phyloP scores from a whole-genome alignment of 2,888 invertebrate genomes.

The Nephrotoma appendiculata region DNA sequence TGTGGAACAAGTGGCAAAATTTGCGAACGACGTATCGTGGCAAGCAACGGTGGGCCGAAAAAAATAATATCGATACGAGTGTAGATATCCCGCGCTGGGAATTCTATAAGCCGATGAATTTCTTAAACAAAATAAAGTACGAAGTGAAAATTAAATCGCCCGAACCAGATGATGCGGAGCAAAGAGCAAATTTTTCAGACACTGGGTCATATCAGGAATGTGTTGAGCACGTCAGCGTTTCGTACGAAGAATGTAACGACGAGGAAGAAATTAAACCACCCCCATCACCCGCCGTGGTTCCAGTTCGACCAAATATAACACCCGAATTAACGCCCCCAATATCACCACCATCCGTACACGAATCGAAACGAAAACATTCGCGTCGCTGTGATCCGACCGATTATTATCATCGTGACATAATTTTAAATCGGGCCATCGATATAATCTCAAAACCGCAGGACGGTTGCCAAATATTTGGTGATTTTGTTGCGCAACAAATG shows the following conservation, averaged over 20 bases:
- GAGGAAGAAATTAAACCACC: background rate
- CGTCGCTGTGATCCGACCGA: background rate
- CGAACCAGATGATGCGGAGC: background rate
- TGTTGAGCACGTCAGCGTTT: background rate
- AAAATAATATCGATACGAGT: background rate
- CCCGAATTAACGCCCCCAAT: background rate
- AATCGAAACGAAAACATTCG: background rate
- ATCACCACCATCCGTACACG: background rate
- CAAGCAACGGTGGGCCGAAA: background rate
- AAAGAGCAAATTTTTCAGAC: background rate
- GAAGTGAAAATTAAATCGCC: background rate
- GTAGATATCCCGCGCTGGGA: background rate
- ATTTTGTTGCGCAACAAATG: background rate
- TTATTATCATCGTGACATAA: background rate
- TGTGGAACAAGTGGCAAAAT: background rate
- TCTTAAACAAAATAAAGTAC: background rate
- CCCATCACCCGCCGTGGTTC: background rate
- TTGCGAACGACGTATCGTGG: background rate
- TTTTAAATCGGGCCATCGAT: background rate
- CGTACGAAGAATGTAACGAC: background rate
- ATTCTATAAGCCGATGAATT: background rate
- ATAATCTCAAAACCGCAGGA: background rate
- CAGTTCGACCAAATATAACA: background rate
- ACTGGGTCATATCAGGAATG: background rate
- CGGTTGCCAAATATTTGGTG: background rate